Base-by-base conservation (phyloP, 2,888 invertebrate genomes). In the Hartigia nigra region DNA sequence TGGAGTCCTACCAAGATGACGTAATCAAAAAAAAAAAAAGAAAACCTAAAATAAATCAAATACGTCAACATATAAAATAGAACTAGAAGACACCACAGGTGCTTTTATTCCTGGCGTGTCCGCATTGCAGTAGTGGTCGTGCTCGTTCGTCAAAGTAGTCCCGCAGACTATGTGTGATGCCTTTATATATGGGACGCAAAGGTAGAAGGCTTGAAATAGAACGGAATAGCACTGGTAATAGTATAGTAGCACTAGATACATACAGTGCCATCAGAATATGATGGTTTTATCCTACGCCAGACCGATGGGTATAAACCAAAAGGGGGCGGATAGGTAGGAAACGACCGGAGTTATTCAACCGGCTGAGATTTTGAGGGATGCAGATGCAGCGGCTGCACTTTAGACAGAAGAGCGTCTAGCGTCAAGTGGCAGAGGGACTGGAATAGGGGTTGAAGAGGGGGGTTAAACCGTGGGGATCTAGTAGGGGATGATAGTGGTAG, bases 341-440 rank as follows among this genome's bases (percentile, higher is more conserved):
- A 55, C 39, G 39, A 2, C 5, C 39, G 39, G 23, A 55, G 39
- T 55, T 55, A 55, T 55, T 23, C 31, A 12, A 72, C 31, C 72
- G 31, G 75, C 37, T 12, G 70, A 72, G 70, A 77, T 70, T 81
- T 79, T 76, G 81, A 81, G 75, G 76, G 80, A 81, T 81, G 81
- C 78, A 80, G 81, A 80, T 79, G 80, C 77, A 74, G 81, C 80
- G 74, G 76, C 76, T 70, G 69, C 75, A 69, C 86, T 86, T 87
- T 88, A 87, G 87, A 87, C 84, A 86, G 85, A 86, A 86, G 88
- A 84, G 84, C 84, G 86, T 88, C 88, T 88, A 87, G 87, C 86
- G 88, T 87, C 86, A 84, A 88, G 88, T 87, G 86, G 86, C 76
- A 76, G 70, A 79, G 77, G 80, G 80, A 80, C 77, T 80, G 79